Conservation (phyloP, 1,140 invertebrate genomes). For the Lucilia sericata region DNA sequence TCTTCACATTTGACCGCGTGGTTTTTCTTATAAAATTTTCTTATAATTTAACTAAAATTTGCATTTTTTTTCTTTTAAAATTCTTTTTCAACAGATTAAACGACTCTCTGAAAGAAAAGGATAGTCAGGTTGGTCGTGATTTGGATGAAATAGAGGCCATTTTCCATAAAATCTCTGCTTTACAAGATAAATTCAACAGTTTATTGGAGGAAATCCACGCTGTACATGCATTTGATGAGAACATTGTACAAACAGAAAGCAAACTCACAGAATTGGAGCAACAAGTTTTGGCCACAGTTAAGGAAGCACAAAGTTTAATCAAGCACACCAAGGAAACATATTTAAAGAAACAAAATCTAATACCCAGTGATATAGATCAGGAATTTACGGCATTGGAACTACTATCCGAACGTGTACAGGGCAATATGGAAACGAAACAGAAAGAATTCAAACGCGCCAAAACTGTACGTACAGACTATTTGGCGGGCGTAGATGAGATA, state of each 20-base stretch:
- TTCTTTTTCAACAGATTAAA: slow-evolving; percentile 62
- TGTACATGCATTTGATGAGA: slow-evolving; percentile 80
- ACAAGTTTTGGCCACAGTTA: slow-evolving; percentile 71
- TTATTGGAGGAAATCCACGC: slow-evolving; percentile 74
- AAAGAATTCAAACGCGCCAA: slow-evolving; percentile 86
- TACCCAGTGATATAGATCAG: slow-evolving; percentile 81
- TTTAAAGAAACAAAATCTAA: slow-evolving; percentile 75
- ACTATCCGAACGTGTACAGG: slow-evolving; percentile 80
- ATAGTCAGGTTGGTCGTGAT: slow-evolving; percentile 72
- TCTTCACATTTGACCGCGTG: slow-evolving; percentile 1
- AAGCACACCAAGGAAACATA: slow-evolving; percentile 77
- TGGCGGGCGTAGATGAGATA: slow-evolving; percentile 82
- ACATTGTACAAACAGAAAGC: slow-evolving; percentile 72
- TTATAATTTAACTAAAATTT: background rate
- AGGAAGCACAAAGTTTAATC: slow-evolving; percentile 74
- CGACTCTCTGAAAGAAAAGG: slow-evolving; percentile 72
- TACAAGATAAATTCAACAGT: slow-evolving; percentile 75
- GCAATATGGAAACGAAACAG: slow-evolving; percentile 87
- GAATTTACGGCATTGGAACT: slow-evolving; percentile 82
- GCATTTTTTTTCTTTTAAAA: slow-evolving; percentile 8
- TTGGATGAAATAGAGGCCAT: slow-evolving; percentile 72
- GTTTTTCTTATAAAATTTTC: background rate
- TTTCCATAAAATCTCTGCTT: slow-evolving; percentile 74
- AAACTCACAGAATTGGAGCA: slow-evolving; percentile 69
- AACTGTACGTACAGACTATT: slow-evolving; percentile 83